These are phyloP conservation scores for Notarius lentiginosus DNA, from an alignment of 2,113 vertebrate species.

Conservation along the genomic window DNA sequence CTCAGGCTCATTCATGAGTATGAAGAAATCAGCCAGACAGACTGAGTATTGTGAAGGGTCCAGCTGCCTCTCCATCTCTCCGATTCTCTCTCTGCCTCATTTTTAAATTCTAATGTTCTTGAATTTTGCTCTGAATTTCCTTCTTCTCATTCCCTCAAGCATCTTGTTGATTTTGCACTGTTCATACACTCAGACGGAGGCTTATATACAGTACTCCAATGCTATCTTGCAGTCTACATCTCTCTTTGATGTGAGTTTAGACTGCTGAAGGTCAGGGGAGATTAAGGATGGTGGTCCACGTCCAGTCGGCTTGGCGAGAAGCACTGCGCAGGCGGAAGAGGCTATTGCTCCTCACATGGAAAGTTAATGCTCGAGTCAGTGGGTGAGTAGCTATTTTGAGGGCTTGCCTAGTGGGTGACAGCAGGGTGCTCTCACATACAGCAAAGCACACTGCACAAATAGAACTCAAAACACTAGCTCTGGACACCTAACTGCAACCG, in stretches of 20 bases:
- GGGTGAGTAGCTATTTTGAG: constrained; percentile 72
- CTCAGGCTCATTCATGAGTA: constrained; percentile 42
- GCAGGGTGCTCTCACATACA: constrained; percentile 40
- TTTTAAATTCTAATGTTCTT: not conserved
- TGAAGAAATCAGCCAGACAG: constrained; percentile 37
- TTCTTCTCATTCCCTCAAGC: not conserved
- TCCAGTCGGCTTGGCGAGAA: constrained; percentile 36
- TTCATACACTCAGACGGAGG: not conserved
- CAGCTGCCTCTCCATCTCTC: constrained; percentile 27
- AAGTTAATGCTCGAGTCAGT: constrained; percentile 63
- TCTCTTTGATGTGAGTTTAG: constrained; percentile 24
- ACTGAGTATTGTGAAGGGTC: constrained; percentile 43
- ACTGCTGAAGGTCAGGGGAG: constrained; percentile 36
- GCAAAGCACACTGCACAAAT: constrained; percentile 49
- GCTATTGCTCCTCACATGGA: constrained; percentile 62
- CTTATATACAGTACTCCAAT: constrained; percentile 7
- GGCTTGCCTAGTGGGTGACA: constrained; percentile 63
- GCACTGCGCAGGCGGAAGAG: constrained; percentile 42
- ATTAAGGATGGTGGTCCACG: constrained; percentile 35
- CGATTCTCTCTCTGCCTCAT: not conserved
- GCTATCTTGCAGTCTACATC: not conserved
- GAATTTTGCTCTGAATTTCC: constrained; percentile 4
- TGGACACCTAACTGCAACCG: constrained; percentile 15
- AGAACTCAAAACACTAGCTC: constrained; percentile 32
- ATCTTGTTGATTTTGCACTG: constrained; percentile 7